Percentiles rank a stretch among this genome's conserved stretches.
These are phyloP conservation scores for Lepidocyrtinus sp. DNA, from an alignment of 2,888 invertebrate species.

Conservation along the genomic window DNA sequence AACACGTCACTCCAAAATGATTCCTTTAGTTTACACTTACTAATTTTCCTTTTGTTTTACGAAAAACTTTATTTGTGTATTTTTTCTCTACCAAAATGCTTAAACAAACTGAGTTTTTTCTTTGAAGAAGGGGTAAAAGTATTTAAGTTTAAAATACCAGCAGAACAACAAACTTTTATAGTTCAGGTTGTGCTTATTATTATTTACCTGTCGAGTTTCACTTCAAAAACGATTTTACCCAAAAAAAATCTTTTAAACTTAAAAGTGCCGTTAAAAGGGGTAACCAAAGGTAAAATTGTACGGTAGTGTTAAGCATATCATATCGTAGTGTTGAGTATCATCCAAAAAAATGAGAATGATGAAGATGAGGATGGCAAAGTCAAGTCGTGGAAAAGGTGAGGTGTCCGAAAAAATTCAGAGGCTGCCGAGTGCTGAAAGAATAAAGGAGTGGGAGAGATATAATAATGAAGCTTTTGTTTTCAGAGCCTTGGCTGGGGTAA, in stretches of 20 bases:
- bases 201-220: constrained; percentile 8
- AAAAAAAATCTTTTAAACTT: not conserved
- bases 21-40: not conserved
- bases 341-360: not conserved
- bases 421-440: not conserved
- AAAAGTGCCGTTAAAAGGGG: constrained; percentile 56
- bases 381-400: constrained; percentile 2
- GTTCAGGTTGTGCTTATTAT: constrained; percentile 32
- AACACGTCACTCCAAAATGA: constrained; percentile 41
- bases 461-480: not conserved
- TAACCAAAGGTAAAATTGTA: constrained; percentile 40
- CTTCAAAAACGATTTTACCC: not conserved
- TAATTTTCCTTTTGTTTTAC: constrained; percentile 33
- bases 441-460: not conserved
- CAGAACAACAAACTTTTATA: constrained; percentile 34
- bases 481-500: no score
- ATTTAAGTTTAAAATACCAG: constrained; percentile 29
- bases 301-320: no score
- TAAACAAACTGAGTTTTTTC: not conserved
- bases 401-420: not conserved
- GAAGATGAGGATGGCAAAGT: constrained; percentile 19
- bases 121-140: constrained; percentile 23
- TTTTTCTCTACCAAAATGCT: constrained; percentile 11
- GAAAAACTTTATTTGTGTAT: constrained; percentile 23
- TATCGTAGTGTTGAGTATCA: not conserved